Evolutionary conservation across 2,113 vertebrate genomes (phyloP).

Genomic region (Ameiurus melas): DNA sequence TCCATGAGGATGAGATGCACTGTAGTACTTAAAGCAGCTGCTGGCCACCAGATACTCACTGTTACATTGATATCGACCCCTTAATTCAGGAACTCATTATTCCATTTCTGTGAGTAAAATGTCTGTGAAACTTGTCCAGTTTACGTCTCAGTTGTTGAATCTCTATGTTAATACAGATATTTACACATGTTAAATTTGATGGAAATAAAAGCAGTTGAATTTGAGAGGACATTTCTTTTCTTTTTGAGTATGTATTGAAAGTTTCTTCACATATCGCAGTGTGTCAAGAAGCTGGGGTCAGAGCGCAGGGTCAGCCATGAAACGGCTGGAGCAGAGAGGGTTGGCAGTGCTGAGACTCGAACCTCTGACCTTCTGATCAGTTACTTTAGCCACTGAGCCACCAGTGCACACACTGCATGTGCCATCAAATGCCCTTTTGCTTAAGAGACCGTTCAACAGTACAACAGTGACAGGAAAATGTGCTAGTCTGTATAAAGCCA

Average conservation of each 20-base stretch:
- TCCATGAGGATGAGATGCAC: too few relatives aligned
- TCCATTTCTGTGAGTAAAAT: too few relatives aligned
- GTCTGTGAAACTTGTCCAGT: too few relatives aligned
- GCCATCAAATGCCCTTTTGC: not conserved
- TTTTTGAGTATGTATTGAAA: not conserved
- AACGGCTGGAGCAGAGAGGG: not conserved
- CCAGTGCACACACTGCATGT: not conserved
- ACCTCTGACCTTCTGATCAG: not conserved
- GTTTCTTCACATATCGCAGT: not conserved
- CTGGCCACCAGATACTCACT: too few relatives aligned
- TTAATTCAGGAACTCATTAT: too few relatives aligned
- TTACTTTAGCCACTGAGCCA: not conserved
- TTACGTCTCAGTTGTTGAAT: too few relatives aligned
- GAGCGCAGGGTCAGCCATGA: not conserved
- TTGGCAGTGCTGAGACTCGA: not conserved
- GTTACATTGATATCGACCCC: too few relatives aligned
- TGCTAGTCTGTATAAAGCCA: not conserved
- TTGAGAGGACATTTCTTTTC: too few relatives aligned
- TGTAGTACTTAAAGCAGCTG: too few relatives aligned
- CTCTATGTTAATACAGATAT: too few relatives aligned
- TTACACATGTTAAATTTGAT: too few relatives aligned
- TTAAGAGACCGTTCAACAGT: not conserved
- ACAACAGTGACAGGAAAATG: not conserved
- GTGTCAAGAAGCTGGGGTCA: not conserved
- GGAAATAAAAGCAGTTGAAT: too few relatives aligned